Evolutionary conservation across 2,113 vertebrate species (phyloP).

Genomic region (Pelmatolapia mariae): DNA sequence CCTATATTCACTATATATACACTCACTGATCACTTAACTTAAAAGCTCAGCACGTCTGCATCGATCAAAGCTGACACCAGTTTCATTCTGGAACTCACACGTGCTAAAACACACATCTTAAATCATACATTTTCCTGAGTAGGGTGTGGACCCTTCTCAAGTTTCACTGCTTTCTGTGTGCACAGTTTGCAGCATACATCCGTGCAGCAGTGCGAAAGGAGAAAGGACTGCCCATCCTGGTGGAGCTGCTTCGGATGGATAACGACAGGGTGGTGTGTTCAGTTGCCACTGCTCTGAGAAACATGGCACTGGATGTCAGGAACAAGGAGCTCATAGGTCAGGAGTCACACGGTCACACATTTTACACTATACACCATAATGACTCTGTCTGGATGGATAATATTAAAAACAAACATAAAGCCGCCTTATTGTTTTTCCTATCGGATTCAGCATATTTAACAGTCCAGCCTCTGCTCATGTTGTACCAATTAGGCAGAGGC

Average conservation of each 20-base stretch:
- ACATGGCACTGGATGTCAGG: constrained; percentile 94
- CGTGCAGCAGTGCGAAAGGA: constrained; percentile 95
- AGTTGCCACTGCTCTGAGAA: constrained; percentile 92
- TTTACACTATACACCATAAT: neutral
- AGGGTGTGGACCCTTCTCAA: neutral
- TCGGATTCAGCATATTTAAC: neutral
- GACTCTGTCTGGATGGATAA: neutral
- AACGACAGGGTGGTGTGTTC: constrained; percentile 96
- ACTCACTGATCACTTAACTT: neutral
- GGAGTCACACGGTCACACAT: constrained; percentile 2
- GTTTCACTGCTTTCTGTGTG: neutral
- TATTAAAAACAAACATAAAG: neutral
- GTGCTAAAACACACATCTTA: neutral
- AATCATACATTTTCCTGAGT: neutral
- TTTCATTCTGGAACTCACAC: neutral
- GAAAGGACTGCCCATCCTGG: constrained; percentile 95
- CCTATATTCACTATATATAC: neutral
- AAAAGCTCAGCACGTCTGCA: neutral
- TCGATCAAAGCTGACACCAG: neutral
- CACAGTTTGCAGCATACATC: constrained; percentile 93
- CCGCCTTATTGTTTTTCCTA: neutral
- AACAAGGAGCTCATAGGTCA: constrained; percentile 98
- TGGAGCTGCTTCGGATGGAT: constrained; percentile 96
- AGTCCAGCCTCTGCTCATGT: neutral
- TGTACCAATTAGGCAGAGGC: neutral